phyloP scores from a whole-genome alignment of 2,888 invertebrate genomes.

The Thereva nobilitata region DNA sequence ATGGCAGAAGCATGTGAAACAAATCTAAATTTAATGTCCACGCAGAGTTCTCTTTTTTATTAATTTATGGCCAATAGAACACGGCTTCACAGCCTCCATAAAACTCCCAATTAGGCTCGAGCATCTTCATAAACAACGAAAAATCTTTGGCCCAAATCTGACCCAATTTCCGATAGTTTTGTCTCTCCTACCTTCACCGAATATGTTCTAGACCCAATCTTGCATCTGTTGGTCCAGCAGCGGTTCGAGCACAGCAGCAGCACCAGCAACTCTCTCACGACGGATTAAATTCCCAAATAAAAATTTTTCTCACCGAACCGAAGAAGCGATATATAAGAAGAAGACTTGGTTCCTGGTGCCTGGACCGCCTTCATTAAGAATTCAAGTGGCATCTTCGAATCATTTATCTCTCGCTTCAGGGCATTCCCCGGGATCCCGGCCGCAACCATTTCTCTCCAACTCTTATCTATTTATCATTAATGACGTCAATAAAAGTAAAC shows the following conservation, averaged over 20 bases:
- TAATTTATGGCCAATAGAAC: too few relatives aligned
- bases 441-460: neutral
- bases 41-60: too few relatives aligned
- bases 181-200: neutral
- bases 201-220: slow-evolving; percentile 10
- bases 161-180: too few relatives aligned
- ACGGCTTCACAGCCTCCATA: too few relatives aligned
- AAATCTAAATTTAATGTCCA: too few relatives aligned
- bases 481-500: slow-evolving; percentile 32
- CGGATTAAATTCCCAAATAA: slow-evolving; percentile 11
- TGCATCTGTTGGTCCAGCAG: neutral
- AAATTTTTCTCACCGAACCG: slow-evolving; percentile 21
- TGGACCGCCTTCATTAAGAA: slow-evolving; percentile 30
- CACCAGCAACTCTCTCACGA: slow-evolving; percentile 31
- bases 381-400: slow-evolving; percentile 34
- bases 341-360: neutral
- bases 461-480: slow-evolving; percentile 30
- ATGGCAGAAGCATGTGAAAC: too few relatives aligned
- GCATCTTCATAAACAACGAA: too few relatives aligned
- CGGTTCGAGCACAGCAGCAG: neutral
- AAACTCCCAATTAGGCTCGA: too few relatives aligned
- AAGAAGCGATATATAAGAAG: neutral
- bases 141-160: too few relatives aligned
- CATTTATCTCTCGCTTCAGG: slow-evolving; percentile 27
- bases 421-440: slow-evolving; percentile 3